phyloP scores from a whole-genome alignment of 2,888 invertebrate species.

The Cryptocephalus moraei region DNA sequence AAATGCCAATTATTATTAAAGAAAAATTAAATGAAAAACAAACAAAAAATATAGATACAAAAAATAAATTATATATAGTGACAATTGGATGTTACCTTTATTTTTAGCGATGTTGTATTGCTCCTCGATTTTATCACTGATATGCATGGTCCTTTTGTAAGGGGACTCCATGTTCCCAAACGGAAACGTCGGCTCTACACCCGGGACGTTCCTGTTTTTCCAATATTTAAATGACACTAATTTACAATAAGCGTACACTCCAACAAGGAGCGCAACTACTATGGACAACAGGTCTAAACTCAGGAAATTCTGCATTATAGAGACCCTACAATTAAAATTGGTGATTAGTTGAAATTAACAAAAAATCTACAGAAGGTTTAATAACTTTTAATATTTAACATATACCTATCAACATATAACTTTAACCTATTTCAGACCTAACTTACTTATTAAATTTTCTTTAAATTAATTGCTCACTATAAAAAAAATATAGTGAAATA shows the following conservation, averaged over 20 bases:
- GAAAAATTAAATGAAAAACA: no score
- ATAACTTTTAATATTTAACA: no score
- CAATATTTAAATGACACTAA: conserved; percentile 9
- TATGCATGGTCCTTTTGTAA: background rate
- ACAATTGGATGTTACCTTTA: conserved; percentile 3
- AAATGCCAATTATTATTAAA: no score
- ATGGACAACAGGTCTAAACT: conserved; percentile 3
- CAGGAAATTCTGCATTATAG: no score
- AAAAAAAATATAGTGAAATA: no score
- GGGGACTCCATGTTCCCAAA: conserved; percentile 9
- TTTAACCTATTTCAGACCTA: no score
- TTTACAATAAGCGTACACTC: conserved; percentile 4
- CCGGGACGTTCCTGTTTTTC: conserved; percentile 8
- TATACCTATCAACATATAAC: no score
- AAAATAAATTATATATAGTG: background rate
- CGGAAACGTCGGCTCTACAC: conserved; percentile 8
- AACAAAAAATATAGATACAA: background rate
- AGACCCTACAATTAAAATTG: no score
- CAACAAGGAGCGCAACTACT: conserved; percentile 2
- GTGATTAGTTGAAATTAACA: no score
- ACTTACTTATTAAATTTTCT: no score
- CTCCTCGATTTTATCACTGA: conserved; percentile 5
- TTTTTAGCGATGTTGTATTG: conserved; percentile 9
- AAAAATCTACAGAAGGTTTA: no score
- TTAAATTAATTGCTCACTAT: no score